These are phyloP conservation scores for Myiozetetes cayanensis DNA, from an alignment of 2,113 vertebrate genomes.

Conservation along the genomic window DNA sequence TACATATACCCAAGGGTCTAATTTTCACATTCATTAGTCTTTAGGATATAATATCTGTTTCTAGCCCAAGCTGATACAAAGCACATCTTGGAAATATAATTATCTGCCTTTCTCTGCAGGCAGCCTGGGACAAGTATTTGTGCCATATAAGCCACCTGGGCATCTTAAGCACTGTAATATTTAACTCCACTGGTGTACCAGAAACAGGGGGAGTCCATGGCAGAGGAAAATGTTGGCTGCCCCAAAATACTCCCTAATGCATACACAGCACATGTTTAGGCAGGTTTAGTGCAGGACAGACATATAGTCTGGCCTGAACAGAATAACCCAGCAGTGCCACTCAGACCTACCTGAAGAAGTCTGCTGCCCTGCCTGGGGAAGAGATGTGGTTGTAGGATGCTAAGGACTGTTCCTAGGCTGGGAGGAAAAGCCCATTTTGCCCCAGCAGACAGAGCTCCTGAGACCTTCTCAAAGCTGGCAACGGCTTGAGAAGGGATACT, in stretches of 20 bases:
- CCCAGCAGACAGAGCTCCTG: background rate
- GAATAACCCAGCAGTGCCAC: background rate
- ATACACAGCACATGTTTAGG: background rate
- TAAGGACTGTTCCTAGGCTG: background rate
- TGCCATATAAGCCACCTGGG: background rate
- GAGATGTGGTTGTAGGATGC: rapidly evolving
- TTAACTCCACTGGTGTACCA: rapidly evolving
- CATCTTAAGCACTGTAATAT: background rate
- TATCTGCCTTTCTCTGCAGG: background rate
- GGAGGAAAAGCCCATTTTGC: background rate
- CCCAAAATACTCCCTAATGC: background rate
- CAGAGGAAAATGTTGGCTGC: background rate
- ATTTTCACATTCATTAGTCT: background rate
- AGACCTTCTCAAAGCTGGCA: background rate
- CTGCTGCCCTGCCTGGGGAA: background rate
- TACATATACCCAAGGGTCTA: background rate
- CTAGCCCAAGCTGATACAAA: background rate
- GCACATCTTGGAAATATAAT: background rate
- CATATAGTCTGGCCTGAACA: background rate
- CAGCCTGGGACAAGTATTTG: background rate
- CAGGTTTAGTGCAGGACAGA: background rate
- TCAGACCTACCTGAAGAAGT: background rate
- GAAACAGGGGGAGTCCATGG: background rate
- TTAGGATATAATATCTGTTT: background rate
- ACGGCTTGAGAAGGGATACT: rapidly evolving